Conservation (phyloP, 2,888 invertebrate genomes). For the Adelphocoris suturalis region DNA sequence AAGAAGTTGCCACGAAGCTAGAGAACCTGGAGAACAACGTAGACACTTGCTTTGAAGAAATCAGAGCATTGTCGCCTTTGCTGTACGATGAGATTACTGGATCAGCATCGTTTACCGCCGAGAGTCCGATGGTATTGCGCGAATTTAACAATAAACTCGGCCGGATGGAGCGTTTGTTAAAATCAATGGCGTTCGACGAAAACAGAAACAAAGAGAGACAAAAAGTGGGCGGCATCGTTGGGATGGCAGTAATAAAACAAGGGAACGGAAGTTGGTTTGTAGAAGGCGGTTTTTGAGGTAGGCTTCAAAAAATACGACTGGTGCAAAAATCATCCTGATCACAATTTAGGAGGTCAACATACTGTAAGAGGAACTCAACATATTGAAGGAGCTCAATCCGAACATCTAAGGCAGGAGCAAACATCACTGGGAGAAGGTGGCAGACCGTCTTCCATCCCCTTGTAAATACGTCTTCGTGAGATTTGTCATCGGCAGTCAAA, state of each 20-base stretch:
- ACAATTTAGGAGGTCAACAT: too few relatives aligned
- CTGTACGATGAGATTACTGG: conserved; percentile 29
- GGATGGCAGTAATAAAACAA: neutral
- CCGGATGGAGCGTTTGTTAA: conserved; percentile 15
- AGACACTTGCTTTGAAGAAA: conserved; percentile 1
- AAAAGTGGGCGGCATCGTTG: neutral
- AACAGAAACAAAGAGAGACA: neutral
- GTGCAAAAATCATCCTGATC: too few relatives aligned
- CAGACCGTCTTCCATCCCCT: too few relatives aligned
- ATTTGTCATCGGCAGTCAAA: too few relatives aligned
- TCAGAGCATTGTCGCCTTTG: neutral
- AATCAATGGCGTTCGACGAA: conserved; percentile 12
- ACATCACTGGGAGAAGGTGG: too few relatives aligned
- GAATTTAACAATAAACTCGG: conserved; percentile 7
- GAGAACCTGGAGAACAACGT: conserved; percentile 29
- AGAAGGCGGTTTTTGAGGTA: neutral
- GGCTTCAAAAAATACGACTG: too few relatives aligned
- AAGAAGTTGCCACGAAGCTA: neutral
- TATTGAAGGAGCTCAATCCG: too few relatives aligned
- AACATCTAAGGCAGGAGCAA: too few relatives aligned
- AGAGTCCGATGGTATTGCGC: neutral
- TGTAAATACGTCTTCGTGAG: too few relatives aligned
- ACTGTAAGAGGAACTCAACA: too few relatives aligned
- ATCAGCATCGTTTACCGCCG: neutral
- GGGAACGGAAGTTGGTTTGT: conserved; percentile 10